A percentile compares a stretch with the other conserved stretches of the same genome.
Evolutionary conservation across 2,797 vertebrate species (phyloP).

Genomic region (Notoglanidium macrostoma): DNA sequence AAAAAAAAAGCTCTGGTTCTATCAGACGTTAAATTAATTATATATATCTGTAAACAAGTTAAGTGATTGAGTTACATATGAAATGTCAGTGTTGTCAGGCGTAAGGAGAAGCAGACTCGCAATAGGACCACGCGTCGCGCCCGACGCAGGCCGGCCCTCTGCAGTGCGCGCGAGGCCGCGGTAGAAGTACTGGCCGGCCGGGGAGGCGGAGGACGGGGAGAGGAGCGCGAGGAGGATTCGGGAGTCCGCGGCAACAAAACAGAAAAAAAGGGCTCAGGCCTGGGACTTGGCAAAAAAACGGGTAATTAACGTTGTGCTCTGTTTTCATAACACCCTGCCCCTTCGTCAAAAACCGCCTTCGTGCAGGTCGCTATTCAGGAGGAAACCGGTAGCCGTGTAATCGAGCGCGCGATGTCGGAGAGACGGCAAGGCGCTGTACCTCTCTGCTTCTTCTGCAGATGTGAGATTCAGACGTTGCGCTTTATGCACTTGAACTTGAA

Average conservation of each 20-base stretch:
- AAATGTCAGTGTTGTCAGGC: neutral
- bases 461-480: conserved; percentile 66
- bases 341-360: conserved; percentile 49
- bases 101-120: neutral
- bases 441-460: conserved; percentile 64
- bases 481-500: conserved; percentile 72
- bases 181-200: conserved; percentile 82
- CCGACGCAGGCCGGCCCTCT: conserved; percentile 58
- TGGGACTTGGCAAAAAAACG: conserved; percentile 77
- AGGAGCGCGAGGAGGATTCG: conserved; percentile 85
- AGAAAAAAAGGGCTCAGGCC: conserved; percentile 71
- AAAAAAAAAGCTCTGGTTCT: neutral
- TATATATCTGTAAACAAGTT: neutral
- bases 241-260: conserved; percentile 76
- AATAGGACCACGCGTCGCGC: conserved; percentile 74
- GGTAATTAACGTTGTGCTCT: conserved; percentile 76
- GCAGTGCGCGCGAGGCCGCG: conserved; percentile 80
- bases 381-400: neutral
- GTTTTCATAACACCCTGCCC: conserved; percentile 65
- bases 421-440: conserved; percentile 48
- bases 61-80: neutral
- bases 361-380: neutral
- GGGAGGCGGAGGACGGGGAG: conserved; percentile 85
- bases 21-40: neutral
- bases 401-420: conserved; percentile 5